Conservation (phyloP, 2,888 invertebrate species). For the Diaphora mendica region DNA sequence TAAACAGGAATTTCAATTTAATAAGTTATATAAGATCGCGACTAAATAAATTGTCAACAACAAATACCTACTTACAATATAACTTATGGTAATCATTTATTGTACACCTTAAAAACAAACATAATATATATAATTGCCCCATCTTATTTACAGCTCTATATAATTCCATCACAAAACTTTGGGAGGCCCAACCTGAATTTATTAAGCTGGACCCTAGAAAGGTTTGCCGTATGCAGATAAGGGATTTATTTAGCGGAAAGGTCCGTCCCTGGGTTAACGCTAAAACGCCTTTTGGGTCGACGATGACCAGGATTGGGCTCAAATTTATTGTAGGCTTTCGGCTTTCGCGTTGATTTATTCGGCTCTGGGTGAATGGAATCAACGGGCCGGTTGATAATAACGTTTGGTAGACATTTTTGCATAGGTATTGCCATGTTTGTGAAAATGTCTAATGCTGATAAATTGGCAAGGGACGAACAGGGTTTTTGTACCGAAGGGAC, state of each 20-base stretch:
- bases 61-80: not conserved
- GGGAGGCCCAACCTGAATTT: conserved; percentile 85
- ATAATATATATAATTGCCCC: not conserved
- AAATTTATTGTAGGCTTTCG: conserved; percentile 84
- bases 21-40: not conserved
- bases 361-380: conserved; percentile 73
- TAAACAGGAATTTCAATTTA: not conserved
- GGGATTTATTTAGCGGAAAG: conserved; percentile 87
- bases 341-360: conserved; percentile 83
- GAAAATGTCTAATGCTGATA: conserved; percentile 47
- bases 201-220: conserved; percentile 86
- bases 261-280: conserved; percentile 84
- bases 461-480: conserved; percentile 33
- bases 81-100: not conserved
- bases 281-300: conserved; percentile 81
- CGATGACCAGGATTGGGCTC: conserved; percentile 84
- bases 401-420: conserved; percentile 55
- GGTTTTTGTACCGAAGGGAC: conserved; percentile 12
- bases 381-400: conserved; percentile 72
- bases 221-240: conserved; percentile 87
- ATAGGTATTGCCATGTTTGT: conserved; percentile 48
- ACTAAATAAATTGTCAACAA: not conserved
- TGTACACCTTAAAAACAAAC: not conserved
- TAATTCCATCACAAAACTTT: conserved; percentile 70
- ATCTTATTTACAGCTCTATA: conserved; percentile 61